Evolutionary conservation across 2,888 invertebrate genomes (phyloP).

Genomic region (Ganaspis brasiliensis): DNA sequence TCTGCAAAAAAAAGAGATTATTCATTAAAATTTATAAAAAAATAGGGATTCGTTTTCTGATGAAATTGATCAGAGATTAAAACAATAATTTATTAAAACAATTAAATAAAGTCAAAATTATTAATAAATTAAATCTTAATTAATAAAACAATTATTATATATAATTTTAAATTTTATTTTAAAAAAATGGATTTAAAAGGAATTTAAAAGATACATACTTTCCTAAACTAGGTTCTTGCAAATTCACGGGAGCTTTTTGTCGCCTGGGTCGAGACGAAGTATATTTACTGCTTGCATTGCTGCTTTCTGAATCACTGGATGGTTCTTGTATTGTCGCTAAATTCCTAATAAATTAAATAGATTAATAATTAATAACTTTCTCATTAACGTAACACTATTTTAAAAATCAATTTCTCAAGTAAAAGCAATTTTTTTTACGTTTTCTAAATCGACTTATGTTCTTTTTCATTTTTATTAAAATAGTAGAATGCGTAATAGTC

Average conservation of each 20-base stretch:
- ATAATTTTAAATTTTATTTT: conserved; percentile 1
- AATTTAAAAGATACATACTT: conserved; percentile 61
- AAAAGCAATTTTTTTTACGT: no score
- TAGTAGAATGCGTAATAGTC: no score
- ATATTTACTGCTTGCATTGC: conserved; percentile 57
- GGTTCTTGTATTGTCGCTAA: conserved; percentile 46
- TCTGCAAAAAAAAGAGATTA: conserved; percentile 20
- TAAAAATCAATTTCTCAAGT: no score
- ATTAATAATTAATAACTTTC: background rate
- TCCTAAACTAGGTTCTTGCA: conserved; percentile 71
- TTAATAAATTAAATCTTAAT: background rate
- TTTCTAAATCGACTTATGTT: no score
- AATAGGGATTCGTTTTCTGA: background rate
- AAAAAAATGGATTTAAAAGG: background rate
- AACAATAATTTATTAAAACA: background rate
- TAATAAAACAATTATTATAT: background rate
- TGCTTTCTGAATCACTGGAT: conserved; percentile 70
- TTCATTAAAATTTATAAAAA: background rate
- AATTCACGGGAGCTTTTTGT: conserved; percentile 68
- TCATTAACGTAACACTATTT: no score
- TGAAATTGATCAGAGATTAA: background rate
- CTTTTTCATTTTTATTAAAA: no score
- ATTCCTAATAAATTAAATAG: conserved; percentile 45
- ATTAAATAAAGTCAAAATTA: background rate
- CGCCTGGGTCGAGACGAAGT: conserved; percentile 67